These are phyloP conservation scores for Phrynocephalus vlangalii DNA, from an alignment of 2,797 vertebrate genomes.

Conservation along the genomic window DNA sequence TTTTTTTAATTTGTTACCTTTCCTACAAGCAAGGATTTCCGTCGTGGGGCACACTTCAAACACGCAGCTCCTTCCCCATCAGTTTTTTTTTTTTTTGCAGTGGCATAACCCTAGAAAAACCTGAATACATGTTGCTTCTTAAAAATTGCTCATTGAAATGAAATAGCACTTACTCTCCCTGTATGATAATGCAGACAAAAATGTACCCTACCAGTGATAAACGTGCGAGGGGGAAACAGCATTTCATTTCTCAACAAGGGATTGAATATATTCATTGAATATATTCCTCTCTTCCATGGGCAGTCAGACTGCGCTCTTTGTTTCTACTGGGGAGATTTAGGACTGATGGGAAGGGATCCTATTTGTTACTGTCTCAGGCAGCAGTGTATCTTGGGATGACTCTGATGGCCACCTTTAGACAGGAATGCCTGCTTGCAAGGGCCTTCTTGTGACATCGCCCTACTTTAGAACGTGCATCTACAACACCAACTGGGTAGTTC, in stretches of 20 bases:
- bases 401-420: background rate
- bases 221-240: background rate
- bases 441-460: no score
- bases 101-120: background rate
- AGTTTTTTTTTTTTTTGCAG: background rate
- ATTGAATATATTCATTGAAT: no score
- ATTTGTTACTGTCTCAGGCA: background rate
- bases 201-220: no score
- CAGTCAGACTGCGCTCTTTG: background rate
- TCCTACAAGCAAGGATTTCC: background rate
- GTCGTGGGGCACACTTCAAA: background rate
- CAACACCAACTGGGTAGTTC: background rate
- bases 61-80: background rate
- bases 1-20: background rate
- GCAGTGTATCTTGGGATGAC: background rate
- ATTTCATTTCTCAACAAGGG: no score
- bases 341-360: background rate
- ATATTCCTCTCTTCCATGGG: background rate
- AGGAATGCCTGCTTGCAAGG: background rate
- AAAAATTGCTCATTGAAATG: background rate
- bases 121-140: background rate
- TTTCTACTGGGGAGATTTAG: background rate
- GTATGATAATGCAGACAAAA: background rate
- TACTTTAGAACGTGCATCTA: background rate
- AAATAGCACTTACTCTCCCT: background rate